A percentile compares a stretch with the other conserved stretches of the same genome.
These are phyloP conservation scores for Embiotoca jacksoni DNA, from an alignment of 2,113 vertebrate genomes.

Conservation along the genomic window DNA sequence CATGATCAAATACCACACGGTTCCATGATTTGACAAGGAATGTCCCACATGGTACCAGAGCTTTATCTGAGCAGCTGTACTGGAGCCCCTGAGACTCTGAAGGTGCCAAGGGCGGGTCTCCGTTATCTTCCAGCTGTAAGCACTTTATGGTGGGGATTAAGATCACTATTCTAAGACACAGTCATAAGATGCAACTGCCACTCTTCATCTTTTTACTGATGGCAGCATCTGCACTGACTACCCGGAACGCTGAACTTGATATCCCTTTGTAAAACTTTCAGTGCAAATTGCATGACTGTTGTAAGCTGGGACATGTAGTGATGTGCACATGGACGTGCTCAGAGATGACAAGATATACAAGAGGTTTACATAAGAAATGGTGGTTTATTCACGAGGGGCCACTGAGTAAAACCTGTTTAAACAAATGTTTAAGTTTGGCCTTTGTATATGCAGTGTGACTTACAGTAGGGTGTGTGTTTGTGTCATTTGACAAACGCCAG, in stretches of 20 bases:
- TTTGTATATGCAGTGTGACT: conserved; percentile 1
- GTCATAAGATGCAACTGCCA: conserved; percentile 55
- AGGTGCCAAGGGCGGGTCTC: conserved; percentile 37
- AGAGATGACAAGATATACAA: not conserved
- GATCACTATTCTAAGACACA: conserved; percentile 59
- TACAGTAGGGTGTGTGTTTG: conserved; percentile 19
- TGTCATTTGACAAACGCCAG: conserved; percentile 14
- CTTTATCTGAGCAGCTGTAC: conserved; percentile 58
- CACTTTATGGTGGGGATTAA: conserved; percentile 54
- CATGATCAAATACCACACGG: conserved; percentile 25
- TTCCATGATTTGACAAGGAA: conserved; percentile 10
- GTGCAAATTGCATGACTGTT: not conserved
- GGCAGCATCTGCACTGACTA: conserved; percentile 36
- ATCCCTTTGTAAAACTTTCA: not conserved
- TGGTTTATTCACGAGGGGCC: conserved; percentile 22
- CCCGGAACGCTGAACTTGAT: not conserved
- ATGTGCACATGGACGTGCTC: not conserved
- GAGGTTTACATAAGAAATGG: conserved; percentile 2
- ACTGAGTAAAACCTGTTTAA: conserved; percentile 16
- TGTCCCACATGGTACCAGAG: conserved; percentile 41
- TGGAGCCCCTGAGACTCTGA: conserved; percentile 40
- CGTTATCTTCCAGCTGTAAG: conserved; percentile 54
- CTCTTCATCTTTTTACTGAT: conserved; percentile 52
- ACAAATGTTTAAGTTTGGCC: conserved; percentile 22
- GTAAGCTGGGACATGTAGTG: not conserved